These are phyloP conservation scores for Hirtodrosophila duncani DNA, from an alignment of 2,888 invertebrate genomes.

Conservation along the genomic window DNA sequence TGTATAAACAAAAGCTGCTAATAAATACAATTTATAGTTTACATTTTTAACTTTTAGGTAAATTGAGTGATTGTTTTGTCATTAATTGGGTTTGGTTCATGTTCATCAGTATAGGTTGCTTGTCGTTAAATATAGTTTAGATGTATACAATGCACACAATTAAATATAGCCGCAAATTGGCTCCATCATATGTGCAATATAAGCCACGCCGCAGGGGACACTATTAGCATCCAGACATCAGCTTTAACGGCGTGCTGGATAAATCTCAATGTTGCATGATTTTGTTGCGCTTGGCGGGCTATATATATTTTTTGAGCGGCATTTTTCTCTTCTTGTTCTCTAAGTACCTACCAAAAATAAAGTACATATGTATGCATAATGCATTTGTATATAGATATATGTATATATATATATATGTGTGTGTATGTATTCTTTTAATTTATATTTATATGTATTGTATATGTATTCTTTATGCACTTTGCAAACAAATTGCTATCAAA, in stretches of 20 bases:
- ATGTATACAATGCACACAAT: background rate
- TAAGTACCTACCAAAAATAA: constrained; percentile 42
- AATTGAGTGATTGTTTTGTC: constrained; percentile 71
- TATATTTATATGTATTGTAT: constrained; percentile 45
- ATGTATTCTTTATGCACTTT: constrained; percentile 24
- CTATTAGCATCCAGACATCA: constrained; percentile 25
- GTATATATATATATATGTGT: constrained; percentile 36
- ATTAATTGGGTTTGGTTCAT: constrained; percentile 66
- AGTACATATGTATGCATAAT: constrained; percentile 53
- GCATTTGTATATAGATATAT: constrained; percentile 48
- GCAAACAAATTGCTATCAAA: no score
- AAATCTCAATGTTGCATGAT: constrained; percentile 70
- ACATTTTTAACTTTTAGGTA: constrained; percentile 40
- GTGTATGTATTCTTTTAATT: constrained; percentile 15
- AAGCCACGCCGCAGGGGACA: no score
- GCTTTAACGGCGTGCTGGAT: constrained; percentile 57
- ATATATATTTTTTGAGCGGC: constrained; percentile 8
- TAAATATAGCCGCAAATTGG: background rate
- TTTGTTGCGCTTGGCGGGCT: constrained; percentile 43
- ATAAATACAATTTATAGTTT: constrained; percentile 40
- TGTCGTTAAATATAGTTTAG: constrained; percentile 1
- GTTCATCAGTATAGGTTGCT: constrained; percentile 8
- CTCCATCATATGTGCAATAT: background rate
- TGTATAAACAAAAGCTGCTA: constrained; percentile 40
- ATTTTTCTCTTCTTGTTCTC: constrained; percentile 2